A percentile compares a stretch with the other conserved stretches of the same genome.
phyloP scores from a whole-genome alignment of 2,888 invertebrate genomes.

The Phasia obesa region DNA sequence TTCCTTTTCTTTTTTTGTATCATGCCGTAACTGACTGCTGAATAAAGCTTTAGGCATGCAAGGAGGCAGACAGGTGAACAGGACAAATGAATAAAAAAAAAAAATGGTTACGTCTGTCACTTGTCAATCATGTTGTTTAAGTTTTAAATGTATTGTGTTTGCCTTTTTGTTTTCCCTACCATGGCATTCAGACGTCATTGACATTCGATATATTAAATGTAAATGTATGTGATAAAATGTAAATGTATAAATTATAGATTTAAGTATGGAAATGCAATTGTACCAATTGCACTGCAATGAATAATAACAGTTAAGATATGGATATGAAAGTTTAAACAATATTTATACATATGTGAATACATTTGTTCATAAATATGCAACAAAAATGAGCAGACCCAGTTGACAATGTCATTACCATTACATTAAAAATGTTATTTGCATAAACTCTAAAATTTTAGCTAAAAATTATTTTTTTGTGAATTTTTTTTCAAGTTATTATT shows the following conservation, averaged over 20 bases:
- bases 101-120: constrained; percentile 52
- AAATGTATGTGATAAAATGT: background rate
- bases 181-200: constrained; percentile 34
- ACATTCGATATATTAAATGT: constrained; percentile 17
- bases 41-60: background rate
- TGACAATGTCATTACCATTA: too few relatives aligned
- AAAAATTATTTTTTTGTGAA: too few relatives aligned
- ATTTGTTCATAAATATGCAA: background rate
- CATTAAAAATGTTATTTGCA: too few relatives aligned
- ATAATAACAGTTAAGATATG: constrained; percentile 16
- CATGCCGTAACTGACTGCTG: constrained; percentile 11
- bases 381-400: background rate
- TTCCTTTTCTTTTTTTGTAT: background rate
- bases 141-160: constrained; percentile 50
- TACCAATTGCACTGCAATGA: constrained; percentile 1
- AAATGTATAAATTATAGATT: too few relatives aligned
- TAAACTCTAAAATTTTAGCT: too few relatives aligned
- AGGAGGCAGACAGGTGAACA: background rate
- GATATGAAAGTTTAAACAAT: background rate
- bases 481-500: too few relatives aligned
- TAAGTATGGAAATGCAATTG: background rate
- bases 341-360: background rate
- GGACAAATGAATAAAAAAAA: constrained; percentile 35
- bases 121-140: constrained; percentile 57
- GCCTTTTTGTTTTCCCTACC: constrained; percentile 1